Evolutionary conservation across 2,888 invertebrate species (phyloP).

Genomic region (Pomacea canaliculata): DNA sequence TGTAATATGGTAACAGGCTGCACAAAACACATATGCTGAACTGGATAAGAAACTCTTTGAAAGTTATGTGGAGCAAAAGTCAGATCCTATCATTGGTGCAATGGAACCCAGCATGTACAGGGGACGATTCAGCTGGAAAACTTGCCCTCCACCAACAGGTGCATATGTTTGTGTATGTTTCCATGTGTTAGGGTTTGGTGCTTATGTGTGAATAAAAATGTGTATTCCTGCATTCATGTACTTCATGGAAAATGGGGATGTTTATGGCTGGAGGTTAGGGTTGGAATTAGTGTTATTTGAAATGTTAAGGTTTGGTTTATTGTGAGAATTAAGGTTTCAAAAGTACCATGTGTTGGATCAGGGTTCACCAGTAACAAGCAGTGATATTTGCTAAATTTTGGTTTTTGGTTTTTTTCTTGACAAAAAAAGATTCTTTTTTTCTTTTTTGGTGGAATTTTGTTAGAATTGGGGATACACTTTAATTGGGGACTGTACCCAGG

Average conservation of each 20-base stretch:
- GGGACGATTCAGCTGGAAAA: constrained; percentile 88
- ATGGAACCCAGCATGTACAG: constrained; percentile 97
- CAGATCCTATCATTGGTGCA: constrained; percentile 93
- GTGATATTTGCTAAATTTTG: too few relatives aligned
- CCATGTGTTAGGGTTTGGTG: not conserved
- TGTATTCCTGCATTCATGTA: constrained; percentile 4
- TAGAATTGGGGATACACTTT: too few relatives aligned
- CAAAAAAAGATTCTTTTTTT: too few relatives aligned
- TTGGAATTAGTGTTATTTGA: too few relatives aligned
- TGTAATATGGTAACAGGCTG: constrained; percentile 47
- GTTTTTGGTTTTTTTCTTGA: too few relatives aligned
- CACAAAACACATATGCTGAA: constrained; percentile 61
- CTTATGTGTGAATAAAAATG: not conserved
- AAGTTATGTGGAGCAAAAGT: constrained; percentile 82
- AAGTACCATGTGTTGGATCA: too few relatives aligned
- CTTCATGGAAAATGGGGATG: not conserved
- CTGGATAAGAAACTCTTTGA: constrained; percentile 68
- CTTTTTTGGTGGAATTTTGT: too few relatives aligned
- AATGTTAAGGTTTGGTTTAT: too few relatives aligned
- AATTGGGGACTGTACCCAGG: too few relatives aligned
- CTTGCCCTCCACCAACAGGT: constrained; percentile 74
- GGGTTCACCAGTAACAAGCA: too few relatives aligned
- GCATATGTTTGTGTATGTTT: not conserved
- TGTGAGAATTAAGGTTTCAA: too few relatives aligned
- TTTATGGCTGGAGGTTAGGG: too few relatives aligned